A percentile compares a stretch with the other conserved stretches of the same genome.
phyloP scores from a whole-genome alignment of 2,113 vertebrate genomes.

The Gopherus flavomarginatus region DNA sequence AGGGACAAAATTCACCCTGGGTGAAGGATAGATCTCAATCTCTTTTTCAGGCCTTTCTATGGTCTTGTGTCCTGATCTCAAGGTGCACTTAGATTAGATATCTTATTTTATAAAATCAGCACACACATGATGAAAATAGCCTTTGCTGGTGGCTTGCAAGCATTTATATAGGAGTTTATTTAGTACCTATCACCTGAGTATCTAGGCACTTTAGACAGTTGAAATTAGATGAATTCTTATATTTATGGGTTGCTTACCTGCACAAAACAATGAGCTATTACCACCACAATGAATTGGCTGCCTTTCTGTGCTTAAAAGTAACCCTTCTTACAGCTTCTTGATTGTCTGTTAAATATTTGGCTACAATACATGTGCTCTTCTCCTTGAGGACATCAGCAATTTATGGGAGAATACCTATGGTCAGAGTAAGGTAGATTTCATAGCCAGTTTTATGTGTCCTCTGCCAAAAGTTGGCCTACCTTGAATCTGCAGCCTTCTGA shows the following conservation, averaged over 20 bases:
- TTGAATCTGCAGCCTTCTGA: neutral
- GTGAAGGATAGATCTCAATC: neutral
- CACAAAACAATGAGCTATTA: neutral
- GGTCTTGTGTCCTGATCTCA: neutral
- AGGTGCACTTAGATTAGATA: neutral
- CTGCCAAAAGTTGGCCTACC: neutral
- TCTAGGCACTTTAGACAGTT: neutral
- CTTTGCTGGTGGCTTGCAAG: neutral
- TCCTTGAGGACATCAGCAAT: neutral
- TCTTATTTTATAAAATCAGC: neutral
- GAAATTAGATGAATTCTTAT: neutral
- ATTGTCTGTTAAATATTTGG: neutral
- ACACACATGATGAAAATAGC: neutral
- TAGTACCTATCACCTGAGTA: neutral
- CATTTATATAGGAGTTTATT: neutral
- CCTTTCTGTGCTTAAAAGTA: neutral
- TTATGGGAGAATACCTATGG: neutral
- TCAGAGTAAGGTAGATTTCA: neutral
- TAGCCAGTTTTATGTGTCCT: neutral
- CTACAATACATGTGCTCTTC: neutral
- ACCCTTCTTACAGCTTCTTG: neutral
- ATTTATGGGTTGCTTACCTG: neutral
- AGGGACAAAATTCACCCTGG: neutral
- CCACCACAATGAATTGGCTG: neutral
- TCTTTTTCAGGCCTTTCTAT: neutral